Evolutionary conservation across 1,140 invertebrate genomes (phyloP).

Genomic region (Antheraea mylitta): DNA sequence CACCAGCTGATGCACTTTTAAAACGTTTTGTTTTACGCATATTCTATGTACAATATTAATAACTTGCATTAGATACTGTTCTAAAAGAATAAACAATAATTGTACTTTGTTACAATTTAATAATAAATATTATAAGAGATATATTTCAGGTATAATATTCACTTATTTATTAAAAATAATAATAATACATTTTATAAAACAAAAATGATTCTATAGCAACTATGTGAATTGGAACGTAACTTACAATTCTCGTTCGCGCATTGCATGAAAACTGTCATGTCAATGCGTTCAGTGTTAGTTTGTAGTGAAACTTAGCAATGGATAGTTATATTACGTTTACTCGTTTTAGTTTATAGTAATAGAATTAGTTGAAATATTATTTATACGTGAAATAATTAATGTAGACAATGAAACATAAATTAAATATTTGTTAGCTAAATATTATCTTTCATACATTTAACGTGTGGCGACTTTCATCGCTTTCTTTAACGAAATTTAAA

Average conservation of each 20-base stretch:
- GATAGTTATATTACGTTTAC: conserved; percentile 13
- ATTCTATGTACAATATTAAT: background rate
- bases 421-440: conserved; percentile 34
- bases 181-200: background rate
- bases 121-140: too few species aligned
- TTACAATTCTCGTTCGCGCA: conserved; percentile 7
- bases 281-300: conserved; percentile 32
- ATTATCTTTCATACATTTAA: conserved; percentile 41
- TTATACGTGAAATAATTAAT: conserved; percentile 38
- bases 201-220: background rate
- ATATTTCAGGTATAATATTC: too few species aligned
- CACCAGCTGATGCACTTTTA: background rate
- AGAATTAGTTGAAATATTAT: conserved; percentile 40
- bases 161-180: too few species aligned
- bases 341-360: conserved; percentile 28
- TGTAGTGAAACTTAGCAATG: conserved; percentile 31
- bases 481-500: conserved; percentile 38
- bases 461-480: conserved; percentile 35
- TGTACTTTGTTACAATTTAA: background rate
- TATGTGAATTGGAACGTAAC: conserved; percentile 17
- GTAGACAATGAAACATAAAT: conserved; percentile 59
- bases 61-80: background rate
- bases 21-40: conserved; percentile 6
- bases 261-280: conserved; percentile 18
- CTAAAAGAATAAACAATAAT: background rate